Conservation (phyloP, 2,113 vertebrate species). For the Benitochromis conjunctus region DNA sequence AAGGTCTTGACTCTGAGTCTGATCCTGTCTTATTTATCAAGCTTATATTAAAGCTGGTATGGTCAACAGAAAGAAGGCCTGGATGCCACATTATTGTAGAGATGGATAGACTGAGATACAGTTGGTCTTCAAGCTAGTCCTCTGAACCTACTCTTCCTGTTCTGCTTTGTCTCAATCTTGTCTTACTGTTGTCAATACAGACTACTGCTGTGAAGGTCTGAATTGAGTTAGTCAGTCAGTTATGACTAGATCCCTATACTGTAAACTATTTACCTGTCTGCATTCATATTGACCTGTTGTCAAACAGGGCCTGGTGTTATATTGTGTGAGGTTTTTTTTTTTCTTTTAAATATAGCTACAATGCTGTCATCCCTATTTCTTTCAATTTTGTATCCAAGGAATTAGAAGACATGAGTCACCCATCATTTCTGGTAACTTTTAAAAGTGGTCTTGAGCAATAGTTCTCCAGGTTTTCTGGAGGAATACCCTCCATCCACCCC, state of each 20-base stretch:
- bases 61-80: neutral
- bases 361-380: neutral
- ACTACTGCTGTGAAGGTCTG: neutral
- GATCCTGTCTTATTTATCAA: neutral
- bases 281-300: neutral
- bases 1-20: neutral
- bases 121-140: neutral
- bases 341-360: neutral
- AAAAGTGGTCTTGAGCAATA: neutral
- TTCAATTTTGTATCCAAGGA: neutral
- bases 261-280: slow-evolving; percentile 35
- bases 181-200: slow-evolving; percentile 13
- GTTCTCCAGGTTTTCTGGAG: neutral
- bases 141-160: slow-evolving; percentile 16
- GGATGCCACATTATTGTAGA: neutral
- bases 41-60: neutral
- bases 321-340: neutral
- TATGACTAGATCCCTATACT: neutral
- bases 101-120: slow-evolving; percentile 4
- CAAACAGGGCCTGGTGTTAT: slow-evolving; percentile 13
- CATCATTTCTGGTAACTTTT: neutral
- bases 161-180: slow-evolving; percentile 50
- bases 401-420: neutral
- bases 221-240: slow-evolving; percentile 33
- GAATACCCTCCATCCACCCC: neutral